Percentiles rank a stretch among this genome's conserved stretches.
phyloP scores from a whole-genome alignment of 2,888 invertebrate species.

The Stenoptilia bipunctidactyla region DNA sequence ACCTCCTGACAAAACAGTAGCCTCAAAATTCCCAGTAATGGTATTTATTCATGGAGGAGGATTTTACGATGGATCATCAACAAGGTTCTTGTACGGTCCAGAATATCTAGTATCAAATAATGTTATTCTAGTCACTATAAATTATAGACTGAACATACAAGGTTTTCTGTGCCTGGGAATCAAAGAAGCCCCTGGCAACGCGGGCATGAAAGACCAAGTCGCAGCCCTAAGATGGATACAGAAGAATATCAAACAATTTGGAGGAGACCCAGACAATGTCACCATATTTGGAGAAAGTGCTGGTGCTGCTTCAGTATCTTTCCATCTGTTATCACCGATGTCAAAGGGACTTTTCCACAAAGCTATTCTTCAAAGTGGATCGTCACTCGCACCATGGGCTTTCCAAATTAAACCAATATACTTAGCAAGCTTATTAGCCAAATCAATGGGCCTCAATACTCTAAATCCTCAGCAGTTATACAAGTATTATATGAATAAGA shows the following conservation, averaged over 20 bases:
- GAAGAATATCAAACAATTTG: slow-evolving; percentile 46
- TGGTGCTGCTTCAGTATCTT: slow-evolving; percentile 51
- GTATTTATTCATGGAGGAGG: slow-evolving; percentile 60
- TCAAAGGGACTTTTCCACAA: slow-evolving; percentile 50
- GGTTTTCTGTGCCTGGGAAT: slow-evolving; percentile 76
- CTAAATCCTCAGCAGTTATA: slow-evolving; percentile 45
- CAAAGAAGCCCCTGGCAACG: slow-evolving; percentile 75
- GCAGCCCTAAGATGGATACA: slow-evolving; percentile 53
- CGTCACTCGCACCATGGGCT: slow-evolving; percentile 49
- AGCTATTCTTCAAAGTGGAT: slow-evolving; percentile 53
- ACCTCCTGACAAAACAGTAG: slow-evolving; percentile 22
- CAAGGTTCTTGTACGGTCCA: slow-evolving; percentile 47
- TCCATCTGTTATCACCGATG: slow-evolving; percentile 40
- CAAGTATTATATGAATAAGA: slow-evolving; percentile 35
- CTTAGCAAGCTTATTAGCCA: slow-evolving; percentile 38
- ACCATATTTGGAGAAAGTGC: slow-evolving; percentile 62
- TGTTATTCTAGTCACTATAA: slow-evolving; percentile 48
- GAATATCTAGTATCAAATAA: slow-evolving; percentile 40
- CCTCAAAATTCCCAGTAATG: slow-evolving; percentile 41
- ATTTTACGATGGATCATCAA: slow-evolving; percentile 48
- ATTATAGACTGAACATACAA: slow-evolving; percentile 66
- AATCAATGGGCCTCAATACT: slow-evolving; percentile 44
- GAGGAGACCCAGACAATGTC: slow-evolving; percentile 49
- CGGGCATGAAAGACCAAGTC: slow-evolving; percentile 69
- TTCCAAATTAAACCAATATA: slow-evolving; percentile 46